These are phyloP conservation scores for Novumbra hubbsi DNA, from an alignment of 2,797 vertebrate species.

Conservation along the genomic window DNA sequence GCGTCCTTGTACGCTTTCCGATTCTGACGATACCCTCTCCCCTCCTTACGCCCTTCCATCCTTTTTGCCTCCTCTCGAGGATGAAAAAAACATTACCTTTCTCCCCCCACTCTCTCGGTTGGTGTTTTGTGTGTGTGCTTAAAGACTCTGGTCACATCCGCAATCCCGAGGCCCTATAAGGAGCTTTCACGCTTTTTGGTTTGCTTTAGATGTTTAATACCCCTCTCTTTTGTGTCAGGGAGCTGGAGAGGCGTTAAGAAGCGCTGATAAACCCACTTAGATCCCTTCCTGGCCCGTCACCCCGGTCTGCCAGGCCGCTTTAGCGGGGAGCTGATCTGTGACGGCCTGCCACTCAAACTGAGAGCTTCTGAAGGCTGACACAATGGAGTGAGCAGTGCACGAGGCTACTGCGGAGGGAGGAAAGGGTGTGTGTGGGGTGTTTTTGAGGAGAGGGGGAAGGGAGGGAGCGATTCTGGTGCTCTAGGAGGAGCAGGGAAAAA, in stretches of 20 bases:
- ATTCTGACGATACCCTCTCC: conserved; percentile 15
- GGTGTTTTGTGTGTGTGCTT: conserved; percentile 61
- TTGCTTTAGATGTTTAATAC: conserved; percentile 99
- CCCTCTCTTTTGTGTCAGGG: conserved; percentile 99
- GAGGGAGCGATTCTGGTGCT: neutral
- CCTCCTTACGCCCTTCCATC: neutral
- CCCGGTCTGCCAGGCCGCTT: conserved; percentile 97
- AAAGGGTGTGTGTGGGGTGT: conserved; percentile 59
- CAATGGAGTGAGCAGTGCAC: conserved; percentile 90
- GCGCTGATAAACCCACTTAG: conserved; percentile 99
- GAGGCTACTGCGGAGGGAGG: conserved; percentile 75
- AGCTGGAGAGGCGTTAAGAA: conserved; percentile 98
- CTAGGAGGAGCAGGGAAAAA: neutral
- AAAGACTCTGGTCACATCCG: conserved; percentile 98
- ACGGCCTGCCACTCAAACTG: conserved; percentile 99
- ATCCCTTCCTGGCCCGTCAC: conserved; percentile 99
- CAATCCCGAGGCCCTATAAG: conserved; percentile 97
- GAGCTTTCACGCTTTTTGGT: conserved; percentile 99
- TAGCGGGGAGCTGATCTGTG: conserved; percentile 99
- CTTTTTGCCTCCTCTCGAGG: neutral
- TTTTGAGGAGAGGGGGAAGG: conserved; percentile 71
- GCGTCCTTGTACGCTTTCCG: conserved; percentile 21
- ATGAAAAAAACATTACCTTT: neutral
- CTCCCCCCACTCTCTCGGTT: neutral
- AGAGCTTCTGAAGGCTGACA: conserved; percentile 98